These are phyloP conservation scores for Atherinomorus stipes DNA, from an alignment of 2,113 vertebrate species.

Conservation along the genomic window DNA sequence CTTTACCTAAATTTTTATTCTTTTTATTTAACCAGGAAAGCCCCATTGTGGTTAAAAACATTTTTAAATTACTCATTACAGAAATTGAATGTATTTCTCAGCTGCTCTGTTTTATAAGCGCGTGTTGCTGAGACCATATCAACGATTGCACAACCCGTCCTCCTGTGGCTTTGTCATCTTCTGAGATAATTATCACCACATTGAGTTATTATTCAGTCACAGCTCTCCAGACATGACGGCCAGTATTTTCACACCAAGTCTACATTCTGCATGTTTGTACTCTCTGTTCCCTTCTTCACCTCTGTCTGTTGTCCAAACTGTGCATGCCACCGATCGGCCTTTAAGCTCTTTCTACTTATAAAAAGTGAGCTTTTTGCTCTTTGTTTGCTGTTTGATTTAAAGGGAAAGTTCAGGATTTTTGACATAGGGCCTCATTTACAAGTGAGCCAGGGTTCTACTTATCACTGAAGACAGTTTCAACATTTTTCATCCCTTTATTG, in stretches of 20 bases:
- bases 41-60: too few relatives aligned
- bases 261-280: constrained; percentile 3
- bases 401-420: too few relatives aligned
- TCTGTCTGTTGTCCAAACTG: background rate
- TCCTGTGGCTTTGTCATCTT: background rate
- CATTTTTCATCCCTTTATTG: too few relatives aligned
- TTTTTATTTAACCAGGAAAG: too few relatives aligned
- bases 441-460: too few relatives aligned
- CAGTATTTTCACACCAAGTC: constrained; percentile 13
- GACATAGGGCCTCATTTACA: too few relatives aligned
- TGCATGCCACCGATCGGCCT: background rate
- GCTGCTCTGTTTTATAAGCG: background rate
- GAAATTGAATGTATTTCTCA: background rate
- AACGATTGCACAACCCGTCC: background rate
- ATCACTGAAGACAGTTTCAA: too few relatives aligned
- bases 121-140: background rate
- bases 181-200: background rate
- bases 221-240: background rate
- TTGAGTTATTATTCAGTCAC: constrained; percentile 3
- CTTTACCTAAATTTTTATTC: too few relatives aligned
- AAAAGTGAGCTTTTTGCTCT: too few relatives aligned
- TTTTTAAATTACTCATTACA: too few relatives aligned
- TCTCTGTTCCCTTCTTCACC: background rate
- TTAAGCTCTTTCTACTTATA: background rate
- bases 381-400: too few relatives aligned